These are phyloP conservation scores for Zaprionus obscuricornis DNA, from an alignment of 2,888 invertebrate species.

Conservation along the genomic window DNA sequence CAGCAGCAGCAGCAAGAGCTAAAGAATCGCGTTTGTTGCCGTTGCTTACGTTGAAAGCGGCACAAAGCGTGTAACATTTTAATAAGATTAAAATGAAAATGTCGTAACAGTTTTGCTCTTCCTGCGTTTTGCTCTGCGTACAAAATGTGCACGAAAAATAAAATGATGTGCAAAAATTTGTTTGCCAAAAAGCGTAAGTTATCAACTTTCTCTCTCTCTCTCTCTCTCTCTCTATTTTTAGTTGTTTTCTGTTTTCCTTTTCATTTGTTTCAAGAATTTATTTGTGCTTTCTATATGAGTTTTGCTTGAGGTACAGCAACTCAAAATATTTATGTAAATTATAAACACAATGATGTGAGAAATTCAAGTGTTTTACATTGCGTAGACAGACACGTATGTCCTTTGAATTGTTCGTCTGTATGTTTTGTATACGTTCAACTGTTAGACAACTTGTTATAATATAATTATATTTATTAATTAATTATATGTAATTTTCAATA, in stretches of 20 bases:
- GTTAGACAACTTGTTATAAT: no score
- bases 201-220: conserved; percentile 2
- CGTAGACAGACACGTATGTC: no score
- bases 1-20: not conserved
- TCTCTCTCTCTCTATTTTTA: not conserved
- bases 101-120: conserved; percentile 66
- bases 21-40: not conserved
- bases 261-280: conserved; percentile 1
- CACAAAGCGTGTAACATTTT: conserved; percentile 69
- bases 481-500: no score
- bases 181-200: conserved; percentile 21
- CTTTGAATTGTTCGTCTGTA: no score
- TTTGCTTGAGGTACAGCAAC: no score
- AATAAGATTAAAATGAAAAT: conserved; percentile 79
- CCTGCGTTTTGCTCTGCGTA: not conserved
- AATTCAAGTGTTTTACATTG: no score
- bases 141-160: conserved; percentile 11
- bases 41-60: conserved; percentile 23
- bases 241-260: not conserved
- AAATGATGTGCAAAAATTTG: conserved; percentile 42
- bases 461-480: no score
- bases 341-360: no score
- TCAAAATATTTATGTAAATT: no score
- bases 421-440: no score
- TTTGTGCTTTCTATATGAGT: not conserved